Conservation (phyloP, 1,140 invertebrate species). For the Papilio xuthus region DNA sequence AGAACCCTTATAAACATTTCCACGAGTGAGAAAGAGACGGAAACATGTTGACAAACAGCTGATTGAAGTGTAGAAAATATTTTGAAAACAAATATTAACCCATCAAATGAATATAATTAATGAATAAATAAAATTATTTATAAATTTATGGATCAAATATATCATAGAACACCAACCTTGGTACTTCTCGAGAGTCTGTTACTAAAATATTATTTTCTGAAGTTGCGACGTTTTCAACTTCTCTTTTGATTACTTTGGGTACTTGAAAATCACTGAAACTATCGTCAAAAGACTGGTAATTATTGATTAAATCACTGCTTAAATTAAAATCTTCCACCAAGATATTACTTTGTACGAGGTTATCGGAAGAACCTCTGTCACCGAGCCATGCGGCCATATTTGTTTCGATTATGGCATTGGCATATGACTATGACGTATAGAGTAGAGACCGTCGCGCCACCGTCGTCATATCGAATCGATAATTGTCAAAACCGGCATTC, state of each 20-base stretch:
- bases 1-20: slow-evolving; percentile 57
- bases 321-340: slow-evolving; percentile 40
- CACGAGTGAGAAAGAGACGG: slow-evolving; percentile 61
- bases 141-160: neutral
- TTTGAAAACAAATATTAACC: slow-evolving; percentile 24
- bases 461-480: slow-evolving; percentile 44
- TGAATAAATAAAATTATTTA: neutral
- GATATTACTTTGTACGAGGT: slow-evolving; percentile 51
- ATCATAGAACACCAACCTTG: slow-evolving; percentile 21
- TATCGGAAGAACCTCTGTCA: slow-evolving; percentile 60
- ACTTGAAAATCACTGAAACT: slow-evolving; percentile 32
- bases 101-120: neutral
- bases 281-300: slow-evolving; percentile 18
- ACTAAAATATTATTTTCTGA: slow-evolving; percentile 27
- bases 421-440: neutral
- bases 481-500: slow-evolving; percentile 43
- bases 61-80: slow-evolving; percentile 51
- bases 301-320: slow-evolving; percentile 8
- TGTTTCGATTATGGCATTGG: slow-evolving; percentile 41
- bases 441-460: slow-evolving; percentile 9
- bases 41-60: slow-evolving; percentile 78
- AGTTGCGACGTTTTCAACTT: slow-evolving; percentile 14
- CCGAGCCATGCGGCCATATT: slow-evolving; percentile 72
- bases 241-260: slow-evolving; percentile 18
- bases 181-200: slow-evolving; percentile 1